Base-by-base conservation (phyloP, 2,888 invertebrate genomes). In the Drosophila acutilabella region DNA sequence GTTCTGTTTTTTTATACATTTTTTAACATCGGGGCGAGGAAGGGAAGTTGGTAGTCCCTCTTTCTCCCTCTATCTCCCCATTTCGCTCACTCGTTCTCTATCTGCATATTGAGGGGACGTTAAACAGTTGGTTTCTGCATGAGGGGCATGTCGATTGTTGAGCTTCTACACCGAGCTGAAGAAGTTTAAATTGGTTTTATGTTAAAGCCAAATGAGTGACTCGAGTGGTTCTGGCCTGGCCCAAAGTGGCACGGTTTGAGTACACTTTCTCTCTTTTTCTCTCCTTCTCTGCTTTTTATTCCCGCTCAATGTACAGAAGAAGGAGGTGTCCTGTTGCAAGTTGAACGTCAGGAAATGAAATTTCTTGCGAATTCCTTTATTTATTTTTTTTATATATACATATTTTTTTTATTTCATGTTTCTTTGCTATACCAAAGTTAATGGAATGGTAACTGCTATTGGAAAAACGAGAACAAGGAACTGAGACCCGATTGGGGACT, bases 131-230 rank as follows among this genome's bases (percentile, higher is more conserved):
- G 42, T 33, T 42, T 56, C 16, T 48, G 38, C 20, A 45, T 33
- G 36, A 30, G 45, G 20, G 44, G 61, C 45, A 59, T 72, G 78
- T 62, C 77, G 71, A 80, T 76, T 67, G 80, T 67, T 67, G 61
- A 64, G 65, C 74, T 56, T 56, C 70, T 60, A 57, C 57, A 59
- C 62, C 61, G 62, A 65, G 61, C 66, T 62, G 58, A 59, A 56
- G 59, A 83, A 89, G 88, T 89, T 83, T 89, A 89, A 83, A 83
- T 83, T 83, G 89, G 89, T 83, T 83, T 83, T 83, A 89, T 87
- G 83, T 89, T 89, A 81, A 83, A 84, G 89, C 83, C 88, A 83
- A 83, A 83, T 83, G 88, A 83, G 88, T 87, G 85, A 83, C 69
- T 80, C 61, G 53, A 72, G 69, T 74, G 70, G 58, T 26, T 36